Conservation (phyloP, 2,888 invertebrate species). For the Epinotia ramella region DNA sequence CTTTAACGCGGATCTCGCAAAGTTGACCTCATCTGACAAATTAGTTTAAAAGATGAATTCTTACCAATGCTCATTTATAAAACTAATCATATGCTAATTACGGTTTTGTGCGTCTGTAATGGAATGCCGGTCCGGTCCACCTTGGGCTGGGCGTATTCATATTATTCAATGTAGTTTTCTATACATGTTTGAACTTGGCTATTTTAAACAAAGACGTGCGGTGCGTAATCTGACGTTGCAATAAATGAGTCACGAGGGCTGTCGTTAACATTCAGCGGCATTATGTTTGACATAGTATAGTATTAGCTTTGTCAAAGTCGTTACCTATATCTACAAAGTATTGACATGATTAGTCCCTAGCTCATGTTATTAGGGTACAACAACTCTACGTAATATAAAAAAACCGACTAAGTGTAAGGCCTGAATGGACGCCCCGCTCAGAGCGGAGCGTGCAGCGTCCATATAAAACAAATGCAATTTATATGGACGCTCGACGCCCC, state of each 20-base stretch:
- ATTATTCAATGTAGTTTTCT: slow-evolving; percentile 30
- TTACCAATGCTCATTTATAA: slow-evolving; percentile 23
- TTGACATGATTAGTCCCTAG: no score
- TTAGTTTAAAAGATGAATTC: slow-evolving; percentile 20
- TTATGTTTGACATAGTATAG: no score
- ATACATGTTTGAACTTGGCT: not conserved
- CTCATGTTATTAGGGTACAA: no score
- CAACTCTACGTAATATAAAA: no score
- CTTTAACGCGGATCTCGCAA: slow-evolving; percentile 22
- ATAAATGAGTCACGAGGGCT: slow-evolving; percentile 21
- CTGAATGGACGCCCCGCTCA: no score
- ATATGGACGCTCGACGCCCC: no score
- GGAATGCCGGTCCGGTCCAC: slow-evolving; percentile 13
- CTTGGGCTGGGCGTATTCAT: slow-evolving; percentile 24
- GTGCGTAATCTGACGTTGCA: slow-evolving; percentile 9
- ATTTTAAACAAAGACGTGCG: slow-evolving; percentile 27
- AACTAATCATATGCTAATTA: slow-evolving; percentile 32
- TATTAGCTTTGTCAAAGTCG: no score
- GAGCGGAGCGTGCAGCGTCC: no score
- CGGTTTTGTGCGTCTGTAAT: slow-evolving; percentile 21
- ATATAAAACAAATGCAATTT: no score
- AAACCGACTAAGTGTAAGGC: no score
- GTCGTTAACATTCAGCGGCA: not conserved
- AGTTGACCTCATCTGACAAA: slow-evolving; percentile 35
- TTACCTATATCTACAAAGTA: no score